Percentiles rank a stretch among this genome's conserved stretches.
These are phyloP conservation scores for Teinopalpus imperialis DNA, from an alignment of 2,888 invertebrate species.

Conservation along the genomic window DNA sequence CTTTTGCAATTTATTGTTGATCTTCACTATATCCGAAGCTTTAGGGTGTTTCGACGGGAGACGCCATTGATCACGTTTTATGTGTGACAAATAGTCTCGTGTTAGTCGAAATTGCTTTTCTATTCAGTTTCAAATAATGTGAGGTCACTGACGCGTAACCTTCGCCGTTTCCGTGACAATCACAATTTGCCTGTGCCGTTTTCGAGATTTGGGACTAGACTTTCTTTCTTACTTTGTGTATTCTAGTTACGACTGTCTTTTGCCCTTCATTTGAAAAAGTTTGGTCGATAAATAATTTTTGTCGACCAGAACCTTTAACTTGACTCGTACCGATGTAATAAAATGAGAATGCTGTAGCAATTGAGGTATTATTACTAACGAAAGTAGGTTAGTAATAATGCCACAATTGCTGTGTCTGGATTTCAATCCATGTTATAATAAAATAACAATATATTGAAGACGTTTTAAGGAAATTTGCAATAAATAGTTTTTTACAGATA, in stretches of 20 bases:
- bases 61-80: conserved; percentile 72
- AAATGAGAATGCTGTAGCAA: conserved; percentile 6
- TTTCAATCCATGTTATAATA: no score
- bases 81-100: conserved; percentile 78
- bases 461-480: no score
- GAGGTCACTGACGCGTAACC: conserved; percentile 70
- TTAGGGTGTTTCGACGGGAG: conserved; percentile 32
- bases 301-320: conserved; percentile 6
- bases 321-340: conserved; percentile 13
- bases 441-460: no score
- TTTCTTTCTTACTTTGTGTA: conserved; percentile 43
- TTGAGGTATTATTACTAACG: no score
- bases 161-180: conserved; percentile 65
- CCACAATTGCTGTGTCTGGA: no score
- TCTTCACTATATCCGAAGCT: no score
- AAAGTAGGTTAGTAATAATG: no score
- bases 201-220: conserved; percentile 30
- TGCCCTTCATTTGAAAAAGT: conserved; percentile 46
- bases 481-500: no score
- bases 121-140: conserved; percentile 78
- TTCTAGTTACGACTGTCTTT: conserved; percentile 50
- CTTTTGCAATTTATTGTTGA: no score
- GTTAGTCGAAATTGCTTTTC: conserved; percentile 77
- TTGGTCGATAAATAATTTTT: conserved; percentile 33
- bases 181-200: conserved; percentile 63